A percentile compares a stretch with the other conserved stretches of the same genome.
Evolutionary conservation across 2,797 vertebrate species (phyloP).

Genomic region (Ceryle rudis): DNA sequence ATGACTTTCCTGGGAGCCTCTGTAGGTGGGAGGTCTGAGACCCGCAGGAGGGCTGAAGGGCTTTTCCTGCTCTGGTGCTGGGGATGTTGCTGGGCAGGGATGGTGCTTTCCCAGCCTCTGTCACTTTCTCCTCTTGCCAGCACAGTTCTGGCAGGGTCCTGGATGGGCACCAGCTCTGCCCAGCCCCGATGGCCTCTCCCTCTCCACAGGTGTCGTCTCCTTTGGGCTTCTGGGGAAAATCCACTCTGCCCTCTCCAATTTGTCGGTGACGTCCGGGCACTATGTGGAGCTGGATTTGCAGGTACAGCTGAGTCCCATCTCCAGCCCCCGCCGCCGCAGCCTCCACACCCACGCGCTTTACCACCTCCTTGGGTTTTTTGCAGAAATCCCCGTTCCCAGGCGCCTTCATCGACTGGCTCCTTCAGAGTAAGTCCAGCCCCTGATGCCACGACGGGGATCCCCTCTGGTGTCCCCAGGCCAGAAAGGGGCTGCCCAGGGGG

Average conservation of each 20-base stretch:
- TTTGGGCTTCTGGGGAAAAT: constrained; percentile 10
- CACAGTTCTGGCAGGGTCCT: rapidly evolving
- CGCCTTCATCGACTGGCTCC: constrained; percentile 52
- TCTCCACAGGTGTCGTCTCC: neutral
- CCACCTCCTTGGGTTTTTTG: neutral
- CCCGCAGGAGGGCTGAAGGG: rapidly evolving
- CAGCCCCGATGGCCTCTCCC: neutral
- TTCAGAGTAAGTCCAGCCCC: constrained; percentile 18
- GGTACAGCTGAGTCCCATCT: neutral
- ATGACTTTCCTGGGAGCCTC: neutral
- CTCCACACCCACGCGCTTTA: rapidly evolving
- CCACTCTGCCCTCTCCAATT: neutral
- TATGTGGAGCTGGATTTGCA: constrained; percentile 42
- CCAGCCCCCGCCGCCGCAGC: rapidly evolving
- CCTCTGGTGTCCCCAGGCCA: neutral
- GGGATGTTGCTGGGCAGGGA: rapidly evolving
- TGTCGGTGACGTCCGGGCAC: rapidly evolving
- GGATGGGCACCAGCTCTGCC: neutral
- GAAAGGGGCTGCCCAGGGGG: too few species aligned
- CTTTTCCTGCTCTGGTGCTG: neutral
- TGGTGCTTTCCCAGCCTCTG: neutral
- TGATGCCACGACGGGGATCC: rapidly evolving
- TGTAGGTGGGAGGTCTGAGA: rapidly evolving
- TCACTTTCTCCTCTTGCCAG: rapidly evolving
- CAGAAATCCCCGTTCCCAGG: constrained; percentile 40